phyloP scores from a whole-genome alignment of 2,113 vertebrate genomes.

The Corythoichthys haematopterus region DNA sequence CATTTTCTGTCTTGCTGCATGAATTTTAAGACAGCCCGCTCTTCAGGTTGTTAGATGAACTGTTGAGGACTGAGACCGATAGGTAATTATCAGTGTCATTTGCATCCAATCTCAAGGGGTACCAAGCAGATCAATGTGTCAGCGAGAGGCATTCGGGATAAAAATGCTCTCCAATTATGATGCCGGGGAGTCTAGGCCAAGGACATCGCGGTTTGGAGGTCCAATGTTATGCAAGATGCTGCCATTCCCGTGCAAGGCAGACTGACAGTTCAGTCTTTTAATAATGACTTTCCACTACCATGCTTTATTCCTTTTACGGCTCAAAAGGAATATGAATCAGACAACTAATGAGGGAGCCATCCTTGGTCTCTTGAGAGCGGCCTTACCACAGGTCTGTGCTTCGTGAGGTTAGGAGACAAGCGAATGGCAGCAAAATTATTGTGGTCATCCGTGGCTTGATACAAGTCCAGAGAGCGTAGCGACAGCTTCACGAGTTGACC shows the following conservation, averaged over 20 bases:
- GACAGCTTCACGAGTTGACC: constrained; percentile 37
- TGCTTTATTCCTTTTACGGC: constrained; percentile 49
- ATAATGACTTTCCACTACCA: constrained; percentile 63
- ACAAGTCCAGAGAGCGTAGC: constrained; percentile 66
- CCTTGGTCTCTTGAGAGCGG: constrained; percentile 48
- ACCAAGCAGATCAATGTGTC: constrained; percentile 60
- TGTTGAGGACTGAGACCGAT: constrained; percentile 58
- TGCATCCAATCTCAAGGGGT: constrained; percentile 58
- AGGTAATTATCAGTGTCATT: constrained; percentile 68
- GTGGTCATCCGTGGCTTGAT: constrained; percentile 67
- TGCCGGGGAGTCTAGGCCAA: constrained; percentile 45
- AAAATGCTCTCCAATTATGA: constrained; percentile 52
- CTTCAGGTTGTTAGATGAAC: constrained; percentile 54
- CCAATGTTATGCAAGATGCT: constrained; percentile 52
- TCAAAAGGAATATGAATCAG: constrained; percentile 67
- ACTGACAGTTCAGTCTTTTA: constrained; percentile 63
- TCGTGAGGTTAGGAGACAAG: constrained; percentile 42
- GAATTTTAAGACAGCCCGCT: constrained; percentile 59
- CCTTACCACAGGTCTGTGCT: constrained; percentile 32
- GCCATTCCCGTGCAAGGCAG: constrained; percentile 41
- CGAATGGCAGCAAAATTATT: constrained; percentile 59
- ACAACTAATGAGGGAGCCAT: constrained; percentile 58
- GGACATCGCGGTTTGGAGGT: constrained; percentile 29
- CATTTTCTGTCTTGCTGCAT: constrained; percentile 49
- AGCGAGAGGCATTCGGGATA: constrained; percentile 38